These are phyloP conservation scores for Arge pagana DNA, from an alignment of 2,888 invertebrate genomes.

Conservation along the genomic window DNA sequence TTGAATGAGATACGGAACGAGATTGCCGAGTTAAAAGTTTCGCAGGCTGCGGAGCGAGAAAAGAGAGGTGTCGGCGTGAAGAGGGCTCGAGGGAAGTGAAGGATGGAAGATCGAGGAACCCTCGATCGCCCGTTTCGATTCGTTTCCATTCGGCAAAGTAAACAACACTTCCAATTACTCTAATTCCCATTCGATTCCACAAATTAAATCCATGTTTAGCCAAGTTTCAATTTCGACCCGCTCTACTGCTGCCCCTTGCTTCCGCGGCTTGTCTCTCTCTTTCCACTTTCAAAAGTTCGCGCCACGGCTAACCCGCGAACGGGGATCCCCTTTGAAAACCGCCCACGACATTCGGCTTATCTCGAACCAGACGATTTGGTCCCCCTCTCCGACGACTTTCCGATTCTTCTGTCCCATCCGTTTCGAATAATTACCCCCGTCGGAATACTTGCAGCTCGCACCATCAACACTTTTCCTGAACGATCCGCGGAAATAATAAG, in stretches of 20 bases:
- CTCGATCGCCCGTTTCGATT: too few species aligned
- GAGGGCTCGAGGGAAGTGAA: too few species aligned
- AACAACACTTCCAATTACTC: slow-evolving; percentile 22
- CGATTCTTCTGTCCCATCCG: not conserved
- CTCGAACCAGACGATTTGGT: not conserved
- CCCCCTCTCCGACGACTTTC: not conserved
- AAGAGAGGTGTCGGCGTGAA: too few species aligned
- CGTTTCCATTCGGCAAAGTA: slow-evolving; percentile 18
- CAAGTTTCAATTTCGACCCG: slow-evolving; percentile 13
- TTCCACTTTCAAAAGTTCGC: too few species aligned
- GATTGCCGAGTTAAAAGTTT: too few species aligned
- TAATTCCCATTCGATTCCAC: slow-evolving; percentile 20
- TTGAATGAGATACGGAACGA: too few species aligned
- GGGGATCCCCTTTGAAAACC: not conserved
- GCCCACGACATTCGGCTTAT: not conserved
- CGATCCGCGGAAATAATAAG: too few species aligned
- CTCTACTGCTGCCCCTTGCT: not conserved
- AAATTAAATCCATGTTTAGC: slow-evolving; percentile 22
- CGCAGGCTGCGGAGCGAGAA: too few species aligned
- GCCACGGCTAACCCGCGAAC: not conserved
- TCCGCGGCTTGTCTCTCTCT: not conserved
- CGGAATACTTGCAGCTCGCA: too few species aligned
- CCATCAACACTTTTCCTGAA: too few species aligned
- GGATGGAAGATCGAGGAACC: too few species aligned
- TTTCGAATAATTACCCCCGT: not conserved